Percentiles rank a stretch among this genome's conserved stretches.
Evolutionary conservation across 2,113 vertebrate species (phyloP).

Genomic region (Charadrius vociferus): DNA sequence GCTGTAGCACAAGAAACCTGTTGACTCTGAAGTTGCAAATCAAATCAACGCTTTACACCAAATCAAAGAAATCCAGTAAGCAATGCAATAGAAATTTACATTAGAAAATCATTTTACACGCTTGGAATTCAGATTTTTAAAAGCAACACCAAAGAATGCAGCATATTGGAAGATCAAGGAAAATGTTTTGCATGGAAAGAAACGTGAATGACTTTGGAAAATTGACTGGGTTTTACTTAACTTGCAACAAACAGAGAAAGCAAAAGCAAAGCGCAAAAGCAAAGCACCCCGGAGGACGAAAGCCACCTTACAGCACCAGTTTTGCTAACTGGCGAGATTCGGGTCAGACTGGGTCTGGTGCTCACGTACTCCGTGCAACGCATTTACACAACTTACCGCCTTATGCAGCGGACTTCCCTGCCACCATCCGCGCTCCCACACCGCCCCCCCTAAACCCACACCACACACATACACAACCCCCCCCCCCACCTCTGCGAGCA

Average conservation of each 20-base stretch:
- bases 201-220: neutral
- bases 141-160: accelerated
- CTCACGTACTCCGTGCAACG: neutral
- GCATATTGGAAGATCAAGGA: neutral
- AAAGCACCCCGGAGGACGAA: neutral
- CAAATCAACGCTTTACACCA: neutral
- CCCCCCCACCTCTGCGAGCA: neutral
- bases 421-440: neutral
- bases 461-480: too few species aligned
- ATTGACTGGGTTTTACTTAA: neutral
- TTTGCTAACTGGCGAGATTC: neutral
- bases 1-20: neutral
- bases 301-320: neutral
- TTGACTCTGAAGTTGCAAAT: neutral
- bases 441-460: neutral
- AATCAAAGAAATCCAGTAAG: neutral
- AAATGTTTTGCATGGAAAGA: neutral
- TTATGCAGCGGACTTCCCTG: accelerated
- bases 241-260: neutral
- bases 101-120: neutral
- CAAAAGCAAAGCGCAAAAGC: too few species aligned
- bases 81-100: neutral
- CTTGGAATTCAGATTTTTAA: neutral
- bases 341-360: neutral
- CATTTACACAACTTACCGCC: neutral